phyloP scores from a whole-genome alignment of 2,113 vertebrate species.

The Mormyrus lacerda region DNA sequence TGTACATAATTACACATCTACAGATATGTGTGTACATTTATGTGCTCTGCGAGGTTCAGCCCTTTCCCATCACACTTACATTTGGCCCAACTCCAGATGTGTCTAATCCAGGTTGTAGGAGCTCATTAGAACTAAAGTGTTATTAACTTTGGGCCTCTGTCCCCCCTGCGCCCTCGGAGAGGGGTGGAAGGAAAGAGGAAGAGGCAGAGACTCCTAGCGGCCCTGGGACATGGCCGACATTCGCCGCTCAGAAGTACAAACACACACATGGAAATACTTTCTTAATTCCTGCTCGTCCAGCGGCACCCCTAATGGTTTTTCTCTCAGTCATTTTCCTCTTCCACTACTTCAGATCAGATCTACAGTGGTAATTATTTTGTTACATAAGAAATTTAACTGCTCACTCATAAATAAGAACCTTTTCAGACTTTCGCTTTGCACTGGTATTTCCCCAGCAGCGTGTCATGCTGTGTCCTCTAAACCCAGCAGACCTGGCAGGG shows the following conservation, averaged over 20 bases:
- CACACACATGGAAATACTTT: background rate
- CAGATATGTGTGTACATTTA: background rate
- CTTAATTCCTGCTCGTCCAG: background rate
- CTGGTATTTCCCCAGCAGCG: background rate
- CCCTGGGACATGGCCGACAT: background rate
- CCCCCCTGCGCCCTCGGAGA: background rate
- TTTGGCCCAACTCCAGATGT: conserved; percentile 14
- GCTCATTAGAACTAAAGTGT: conserved; percentile 19
- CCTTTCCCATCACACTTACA: background rate
- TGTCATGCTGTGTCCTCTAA: conserved; percentile 11
- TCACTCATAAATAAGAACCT: background rate
- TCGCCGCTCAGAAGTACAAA: background rate
- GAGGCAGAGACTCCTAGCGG: conserved; percentile 5
- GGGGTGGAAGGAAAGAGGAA: background rate
- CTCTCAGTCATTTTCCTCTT: background rate
- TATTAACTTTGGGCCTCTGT: conserved; percentile 7
- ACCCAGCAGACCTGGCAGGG: background rate
- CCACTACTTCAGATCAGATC: conserved; percentile 2
- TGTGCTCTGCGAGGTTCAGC: background rate
- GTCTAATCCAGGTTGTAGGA: background rate
- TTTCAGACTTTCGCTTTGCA: background rate
- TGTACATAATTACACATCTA: background rate
- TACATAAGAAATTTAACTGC: conserved; percentile 8
- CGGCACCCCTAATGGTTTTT: background rate
- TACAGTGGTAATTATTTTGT: background rate